phyloP scores from a whole-genome alignment of 2,797 vertebrate genomes.

The Chromis chromis region DNA sequence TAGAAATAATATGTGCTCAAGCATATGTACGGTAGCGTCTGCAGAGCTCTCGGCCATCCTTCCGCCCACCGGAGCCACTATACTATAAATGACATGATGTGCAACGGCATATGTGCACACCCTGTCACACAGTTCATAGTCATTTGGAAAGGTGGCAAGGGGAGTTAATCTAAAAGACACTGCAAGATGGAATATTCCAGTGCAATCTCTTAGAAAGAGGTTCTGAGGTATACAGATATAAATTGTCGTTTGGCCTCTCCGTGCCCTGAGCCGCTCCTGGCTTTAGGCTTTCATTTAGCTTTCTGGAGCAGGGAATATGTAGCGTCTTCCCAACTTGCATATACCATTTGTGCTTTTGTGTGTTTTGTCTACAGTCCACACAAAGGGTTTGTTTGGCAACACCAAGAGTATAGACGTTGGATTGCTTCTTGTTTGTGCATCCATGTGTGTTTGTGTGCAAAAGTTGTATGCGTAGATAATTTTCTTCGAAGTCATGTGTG shows the following conservation, averaged over 20 bases:
- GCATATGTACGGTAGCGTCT: conserved; percentile 28
- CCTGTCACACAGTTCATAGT: conserved; percentile 27
- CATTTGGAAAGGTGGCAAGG: conserved; percentile 54
- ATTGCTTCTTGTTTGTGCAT: conserved; percentile 36
- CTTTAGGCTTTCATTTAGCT: conserved; percentile 37
- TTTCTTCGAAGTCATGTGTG: conserved; percentile 1
- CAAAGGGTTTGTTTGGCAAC: conserved; percentile 15
- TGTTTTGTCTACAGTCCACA: not conserved
- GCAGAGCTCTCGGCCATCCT: conserved; percentile 32
- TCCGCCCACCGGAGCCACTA: conserved; percentile 36
- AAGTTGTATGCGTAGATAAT: conserved; percentile 3
- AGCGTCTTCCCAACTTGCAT: too few relatives aligned
- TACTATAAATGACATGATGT: conserved; percentile 40
- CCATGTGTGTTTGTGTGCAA: conserved; percentile 30
- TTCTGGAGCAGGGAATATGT: conserved; percentile 18
- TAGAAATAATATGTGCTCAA: conserved; percentile 59
- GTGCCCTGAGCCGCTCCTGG: conserved; percentile 8
- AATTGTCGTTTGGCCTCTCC: conserved; percentile 51
- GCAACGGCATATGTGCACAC: conserved; percentile 7
- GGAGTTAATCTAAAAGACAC: conserved; percentile 53
- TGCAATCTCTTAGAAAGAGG: conserved; percentile 25
- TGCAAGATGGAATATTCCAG: conserved; percentile 54
- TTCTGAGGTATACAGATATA: conserved; percentile 33
- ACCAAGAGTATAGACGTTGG: conserved; percentile 22
- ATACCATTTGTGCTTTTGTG: not conserved